Conservation (phyloP, 2,888 invertebrate species). For the Drosophila eohydei region DNA sequence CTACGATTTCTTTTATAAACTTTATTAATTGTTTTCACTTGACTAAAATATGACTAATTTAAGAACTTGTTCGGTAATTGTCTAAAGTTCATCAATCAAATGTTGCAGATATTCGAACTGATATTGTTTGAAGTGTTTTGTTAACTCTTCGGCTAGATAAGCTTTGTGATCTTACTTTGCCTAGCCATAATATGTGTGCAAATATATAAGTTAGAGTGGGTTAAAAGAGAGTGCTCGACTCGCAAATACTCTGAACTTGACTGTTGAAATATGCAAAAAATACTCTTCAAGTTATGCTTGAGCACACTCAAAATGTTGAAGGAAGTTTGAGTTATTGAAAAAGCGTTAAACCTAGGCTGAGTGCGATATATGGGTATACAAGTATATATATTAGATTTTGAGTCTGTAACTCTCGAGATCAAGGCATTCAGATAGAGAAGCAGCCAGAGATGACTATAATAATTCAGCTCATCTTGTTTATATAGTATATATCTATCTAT, state of each 20-base stretch:
- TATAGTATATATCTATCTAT: not conserved
- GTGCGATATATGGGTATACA: not conserved
- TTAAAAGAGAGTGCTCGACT: not conserved
- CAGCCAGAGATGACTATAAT: no score
- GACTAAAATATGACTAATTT: not conserved
- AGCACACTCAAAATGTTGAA: no score
- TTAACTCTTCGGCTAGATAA: constrained; percentile 21
- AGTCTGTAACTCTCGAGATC: not conserved
- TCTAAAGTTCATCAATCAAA: constrained; percentile 9
- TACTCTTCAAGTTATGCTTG: not conserved
- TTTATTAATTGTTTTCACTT: not conserved
- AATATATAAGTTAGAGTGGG: not conserved
- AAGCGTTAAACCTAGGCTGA: no score
- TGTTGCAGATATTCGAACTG: constrained; percentile 8
- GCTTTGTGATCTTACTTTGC: not conserved
- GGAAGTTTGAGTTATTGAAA: no score
- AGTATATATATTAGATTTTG: not conserved
- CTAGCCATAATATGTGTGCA: not conserved
- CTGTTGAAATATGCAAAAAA: not conserved
- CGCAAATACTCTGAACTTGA: not conserved
- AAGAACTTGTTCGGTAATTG: constrained; percentile 6
- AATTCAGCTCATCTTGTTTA: not conserved
- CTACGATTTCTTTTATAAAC: no score
- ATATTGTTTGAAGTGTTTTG: constrained; percentile 16
- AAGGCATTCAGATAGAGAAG: not conserved